Base-by-base conservation (phyloP, 2,797 vertebrate genomes). In the Philypnodon macrostomus region DNA sequence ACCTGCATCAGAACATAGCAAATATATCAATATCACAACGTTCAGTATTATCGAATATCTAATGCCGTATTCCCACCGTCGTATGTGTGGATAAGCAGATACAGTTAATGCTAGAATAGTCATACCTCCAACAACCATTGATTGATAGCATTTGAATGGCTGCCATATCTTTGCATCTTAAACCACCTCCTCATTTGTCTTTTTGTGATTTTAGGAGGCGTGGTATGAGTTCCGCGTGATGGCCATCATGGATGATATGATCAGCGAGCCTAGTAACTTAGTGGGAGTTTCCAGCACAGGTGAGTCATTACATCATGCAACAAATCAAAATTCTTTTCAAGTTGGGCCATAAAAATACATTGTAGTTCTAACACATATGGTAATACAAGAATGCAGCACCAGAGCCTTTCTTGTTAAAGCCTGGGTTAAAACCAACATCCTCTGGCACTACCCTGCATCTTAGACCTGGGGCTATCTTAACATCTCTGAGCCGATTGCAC, bases 271-370 rank as follows among this genome's bases (percentile, higher is more conserved):
- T 47, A 98, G 96, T 86, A 98, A 98, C 49, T 67, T 94, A 19
- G 96, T 97, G 19, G 96, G 96, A 2, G 94, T 98, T 68, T 98
- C 96, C 80, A 98, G 96, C 70, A 96, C 96, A 94, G 96, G 96
- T 98, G 85, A 87, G 79, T 34, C 23, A 13, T 42, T 32, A 1
- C 21, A 34, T 37, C 5, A 40, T 13, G n/a, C n/a, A n/a, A 29
- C 11, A 11, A 4, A 33, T 9, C 3, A 7, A 3, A 15, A 23
- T 15, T 31, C 27, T 10, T 29, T 29, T 10, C 8, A 8, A 10
- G 27, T 29, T 10, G 10, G 26, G 9, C 8, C 5, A 8, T 27
- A n/a, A 10, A 10, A 8, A 29, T 27, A 27, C 26, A 27, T 2
- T 6, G 7, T 10, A 4, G 8, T 29, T 10, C 2, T 9, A 2